Evolutionary conservation across 2,113 vertebrate species (phyloP).

Genomic region (Struthio camelus): DNA sequence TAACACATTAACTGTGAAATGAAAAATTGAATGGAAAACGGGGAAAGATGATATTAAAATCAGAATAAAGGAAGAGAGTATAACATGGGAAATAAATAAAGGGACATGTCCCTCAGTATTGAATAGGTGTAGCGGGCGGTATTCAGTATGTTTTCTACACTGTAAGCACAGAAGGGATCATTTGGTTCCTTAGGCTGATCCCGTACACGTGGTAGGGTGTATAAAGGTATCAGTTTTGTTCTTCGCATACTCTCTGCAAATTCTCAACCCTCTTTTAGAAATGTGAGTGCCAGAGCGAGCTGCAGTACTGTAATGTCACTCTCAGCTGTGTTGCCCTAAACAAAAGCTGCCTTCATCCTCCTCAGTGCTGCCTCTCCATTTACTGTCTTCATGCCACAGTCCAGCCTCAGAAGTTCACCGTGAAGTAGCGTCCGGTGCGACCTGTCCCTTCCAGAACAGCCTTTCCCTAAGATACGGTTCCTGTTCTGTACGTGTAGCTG

Average conservation of each 20-base stretch:
- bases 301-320: not conserved
- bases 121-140: not conserved
- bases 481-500: not conserved
- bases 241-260: not conserved
- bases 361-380: not conserved
- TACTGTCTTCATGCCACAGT: not conserved
- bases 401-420: not conserved
- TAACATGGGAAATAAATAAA: too few species aligned
- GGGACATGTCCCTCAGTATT: too few species aligned
- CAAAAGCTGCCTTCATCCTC: not conserved
- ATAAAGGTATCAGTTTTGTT: not conserved
- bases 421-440: not conserved
- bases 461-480: rapidly evolving
- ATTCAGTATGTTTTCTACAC: not conserved
- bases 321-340: not conserved
- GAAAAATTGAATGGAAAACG: not conserved
- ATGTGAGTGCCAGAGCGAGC: rapidly evolving
- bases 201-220: not conserved
- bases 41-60: not conserved
- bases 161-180: not conserved
- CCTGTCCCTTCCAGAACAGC: not conserved
- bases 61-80: too few species aligned
- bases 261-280: not conserved
- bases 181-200: not conserved
- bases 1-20: not conserved